Conservation (phyloP, 2,797 vertebrate species). For the Notolepis coatsorum region DNA sequence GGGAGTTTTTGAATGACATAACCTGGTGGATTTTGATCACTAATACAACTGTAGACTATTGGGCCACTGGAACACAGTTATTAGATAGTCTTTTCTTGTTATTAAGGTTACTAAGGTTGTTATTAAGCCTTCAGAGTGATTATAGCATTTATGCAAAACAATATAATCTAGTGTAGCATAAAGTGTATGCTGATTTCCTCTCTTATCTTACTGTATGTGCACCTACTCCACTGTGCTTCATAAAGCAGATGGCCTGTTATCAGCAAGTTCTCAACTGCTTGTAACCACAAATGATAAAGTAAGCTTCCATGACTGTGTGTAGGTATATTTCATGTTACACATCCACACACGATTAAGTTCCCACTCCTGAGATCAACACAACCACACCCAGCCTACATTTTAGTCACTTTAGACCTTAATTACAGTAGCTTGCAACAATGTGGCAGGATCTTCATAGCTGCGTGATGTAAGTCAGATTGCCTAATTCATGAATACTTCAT, state of each 20-base stretch:
- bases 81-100: too few species aligned
- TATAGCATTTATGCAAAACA: too few species aligned
- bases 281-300: neutral
- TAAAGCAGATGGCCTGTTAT: too few species aligned
- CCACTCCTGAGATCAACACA: slow-evolving; percentile 35
- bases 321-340: slow-evolving; percentile 27
- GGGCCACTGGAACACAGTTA: too few species aligned
- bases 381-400: slow-evolving; percentile 60
- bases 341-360: slow-evolving; percentile 26
- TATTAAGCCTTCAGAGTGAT: too few species aligned
- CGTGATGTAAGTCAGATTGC: slow-evolving; percentile 10
- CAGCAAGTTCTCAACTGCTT: neutral
- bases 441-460: slow-evolving; percentile 29
- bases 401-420: slow-evolving; percentile 61
- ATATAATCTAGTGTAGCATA: too few species aligned
- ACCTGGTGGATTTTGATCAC: too few species aligned
- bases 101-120: too few species aligned
- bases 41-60: too few species aligned
- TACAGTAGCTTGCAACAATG: slow-evolving; percentile 43
- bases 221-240: too few species aligned
- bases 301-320: slow-evolving; percentile 12
- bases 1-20: too few species aligned
- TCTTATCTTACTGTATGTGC: too few species aligned
- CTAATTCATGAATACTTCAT: slow-evolving; percentile 24
- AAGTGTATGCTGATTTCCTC: neutral